Conservation (phyloP, 2,888 invertebrate species). For the Matsumyia berberina region DNA sequence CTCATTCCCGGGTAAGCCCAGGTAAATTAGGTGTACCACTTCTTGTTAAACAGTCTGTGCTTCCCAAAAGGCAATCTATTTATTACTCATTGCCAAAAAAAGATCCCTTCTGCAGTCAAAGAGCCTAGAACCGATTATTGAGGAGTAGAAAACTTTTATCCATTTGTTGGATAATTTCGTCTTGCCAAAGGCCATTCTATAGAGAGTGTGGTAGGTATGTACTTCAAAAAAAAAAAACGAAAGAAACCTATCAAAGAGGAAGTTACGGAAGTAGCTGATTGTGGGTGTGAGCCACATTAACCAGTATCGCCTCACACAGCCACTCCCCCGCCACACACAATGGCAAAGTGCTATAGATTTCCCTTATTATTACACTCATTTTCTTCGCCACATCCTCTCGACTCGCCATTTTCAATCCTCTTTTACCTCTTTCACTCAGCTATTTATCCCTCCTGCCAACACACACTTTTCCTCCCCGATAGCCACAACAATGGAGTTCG, state of each 20-base stretch:
- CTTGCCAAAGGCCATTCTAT: constrained; percentile 5
- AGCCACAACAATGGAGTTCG: constrained; percentile 53
- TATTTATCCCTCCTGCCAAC: constrained; percentile 8
- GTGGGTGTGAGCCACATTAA: neutral
- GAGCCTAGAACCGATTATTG: constrained; percentile 12
- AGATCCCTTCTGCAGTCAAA: constrained; percentile 4
- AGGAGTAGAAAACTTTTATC: constrained; percentile 34
- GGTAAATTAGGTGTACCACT: too few relatives aligned
- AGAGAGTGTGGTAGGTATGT: neutral
- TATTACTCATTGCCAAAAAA: constrained; percentile 5
- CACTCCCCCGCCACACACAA: neutral
- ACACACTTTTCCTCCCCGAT: constrained; percentile 11
- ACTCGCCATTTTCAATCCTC: constrained; percentile 3
- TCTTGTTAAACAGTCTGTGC: constrained; percentile 4
- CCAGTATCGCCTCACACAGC: neutral
- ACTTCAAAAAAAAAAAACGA: neutral
- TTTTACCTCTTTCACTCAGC: neutral
- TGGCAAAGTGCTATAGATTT: constrained; percentile 3
- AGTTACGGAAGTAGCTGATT: constrained; percentile 10
- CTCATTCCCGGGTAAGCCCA: too few relatives aligned
- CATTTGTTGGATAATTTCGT: constrained; percentile 36
- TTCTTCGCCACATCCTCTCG: constrained; percentile 5
- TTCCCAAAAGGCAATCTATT: neutral
- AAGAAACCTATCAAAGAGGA: constrained; percentile 17
- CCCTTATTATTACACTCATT: constrained; percentile 35